Percentiles rank a stretch among this genome's conserved stretches.
phyloP scores from a whole-genome alignment of 2,888 invertebrate species.

The Cylloceria caligata region DNA sequence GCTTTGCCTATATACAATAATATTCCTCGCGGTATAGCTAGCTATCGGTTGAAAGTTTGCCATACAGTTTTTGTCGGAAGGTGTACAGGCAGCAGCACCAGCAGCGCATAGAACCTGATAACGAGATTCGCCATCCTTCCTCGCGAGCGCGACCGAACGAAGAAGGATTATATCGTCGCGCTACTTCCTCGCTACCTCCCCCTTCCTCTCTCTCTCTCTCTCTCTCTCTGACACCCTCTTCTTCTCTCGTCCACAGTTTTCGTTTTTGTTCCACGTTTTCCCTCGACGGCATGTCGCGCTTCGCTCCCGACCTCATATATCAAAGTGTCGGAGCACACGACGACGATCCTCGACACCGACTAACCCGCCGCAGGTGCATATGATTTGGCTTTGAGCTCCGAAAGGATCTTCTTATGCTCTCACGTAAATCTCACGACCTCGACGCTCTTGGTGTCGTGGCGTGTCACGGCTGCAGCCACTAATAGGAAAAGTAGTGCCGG shows the following conservation, averaged over 20 bases:
- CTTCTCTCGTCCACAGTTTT: slow-evolving; percentile 54
- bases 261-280: slow-evolving; percentile 53
- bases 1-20: background rate
- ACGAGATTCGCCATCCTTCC: slow-evolving; percentile 69
- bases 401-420: slow-evolving; percentile 22
- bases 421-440: slow-evolving; percentile 23
- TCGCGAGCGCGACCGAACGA: slow-evolving; percentile 67
- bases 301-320: slow-evolving; percentile 70
- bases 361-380: slow-evolving; percentile 69
- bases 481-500: background rate
- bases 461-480: background rate
- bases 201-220: slow-evolving; percentile 32
- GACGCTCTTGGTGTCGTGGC: slow-evolving; percentile 2
- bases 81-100: slow-evolving; percentile 35
- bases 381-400: slow-evolving; percentile 62
- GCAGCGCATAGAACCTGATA: slow-evolving; percentile 57
- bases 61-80: slow-evolving; percentile 43
- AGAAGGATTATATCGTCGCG: slow-evolving; percentile 69
- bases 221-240: slow-evolving; percentile 40
- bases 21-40: slow-evolving; percentile 20
- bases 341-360: slow-evolving; percentile 55
- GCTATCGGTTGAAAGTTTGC: slow-evolving; percentile 50
- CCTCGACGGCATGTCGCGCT: slow-evolving; percentile 55
- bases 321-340: slow-evolving; percentile 73
- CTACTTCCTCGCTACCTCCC: slow-evolving; percentile 32